Base-by-base conservation (phyloP, 2,888 invertebrate genomes). In the Hipparchia semele region DNA sequence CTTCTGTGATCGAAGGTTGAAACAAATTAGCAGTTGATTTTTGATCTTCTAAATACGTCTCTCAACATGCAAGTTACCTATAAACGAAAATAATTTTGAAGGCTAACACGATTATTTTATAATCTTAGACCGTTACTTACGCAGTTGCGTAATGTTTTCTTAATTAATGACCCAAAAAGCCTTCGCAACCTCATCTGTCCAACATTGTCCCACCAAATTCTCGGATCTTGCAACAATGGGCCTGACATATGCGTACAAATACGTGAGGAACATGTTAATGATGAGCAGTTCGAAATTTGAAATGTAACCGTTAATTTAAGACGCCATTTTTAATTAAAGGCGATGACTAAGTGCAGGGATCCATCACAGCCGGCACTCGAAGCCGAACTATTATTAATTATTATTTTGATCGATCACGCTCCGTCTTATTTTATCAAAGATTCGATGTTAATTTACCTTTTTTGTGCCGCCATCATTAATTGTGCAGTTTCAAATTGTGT, bases 351-450 rank as follows among this genome's bases (percentile, higher is more conserved):
- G 93, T 90, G 87, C 83, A 83, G 84, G 86, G 86, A 88, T 90
- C 89, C 89, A 90, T 90, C 90, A 90, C 89, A 83, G 87, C 86
- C 86, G 87, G 85, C 84, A 83, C 84, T 86, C 84, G 85, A 82
- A 80, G 84, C 84, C 87, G 87, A 88, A 88, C 90, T 92, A 91
- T 90, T 91, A 92, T 91, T 93, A 91, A 92, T 93, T 93, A 91
- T 90, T 92, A 90, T 91, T 92, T 91, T 93, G 92, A 94, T 92
- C 87, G 92, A 92, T 93, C 91, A 90, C 85, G 90, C 83, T 84
- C 81, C 87, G 85, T 88, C 90, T 90, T 92, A 90, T 90, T 91
- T 92, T 86, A 92, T 92, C 90, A 91, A 84, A 88, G 89, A 87
- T 83, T 78, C 82, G 82, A 85, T 84, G 83, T 83, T 82, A 83